These are phyloP conservation scores for Piezodorus guildinii DNA, from an alignment of 1,140 invertebrate species.

Conservation along the genomic window DNA sequence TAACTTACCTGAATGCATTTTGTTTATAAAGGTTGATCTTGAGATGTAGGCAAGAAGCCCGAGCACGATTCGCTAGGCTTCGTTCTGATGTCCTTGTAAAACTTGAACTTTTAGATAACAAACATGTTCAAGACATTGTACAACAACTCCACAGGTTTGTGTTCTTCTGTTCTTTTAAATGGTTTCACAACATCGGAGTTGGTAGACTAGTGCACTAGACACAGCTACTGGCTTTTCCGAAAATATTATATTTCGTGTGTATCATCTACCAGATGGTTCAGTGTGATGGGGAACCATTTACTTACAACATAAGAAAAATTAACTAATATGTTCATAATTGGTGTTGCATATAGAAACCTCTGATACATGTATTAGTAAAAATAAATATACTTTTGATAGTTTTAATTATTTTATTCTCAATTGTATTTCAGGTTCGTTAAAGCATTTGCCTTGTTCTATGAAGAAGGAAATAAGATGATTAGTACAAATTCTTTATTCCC, in stretches of 20 bases:
- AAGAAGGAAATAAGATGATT: slow-evolving; percentile 50
- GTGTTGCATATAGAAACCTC: too few species aligned
- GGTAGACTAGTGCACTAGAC: too few species aligned
- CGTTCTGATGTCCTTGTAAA: slow-evolving; percentile 93
- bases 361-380: too few species aligned
- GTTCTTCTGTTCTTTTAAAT: background rate
- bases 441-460: slow-evolving; percentile 37
- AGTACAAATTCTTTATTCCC: slow-evolving; percentile 74
- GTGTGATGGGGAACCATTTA: too few species aligned
- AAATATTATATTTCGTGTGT: too few species aligned
- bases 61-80: slow-evolving; percentile 79
- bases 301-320: too few species aligned
- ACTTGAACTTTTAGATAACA: slow-evolving; percentile 91
- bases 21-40: slow-evolving; percentile 58
- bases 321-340: too few species aligned
- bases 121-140: slow-evolving; percentile 90
- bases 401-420: background rate
- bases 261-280: too few species aligned
- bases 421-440: slow-evolving; percentile 37
- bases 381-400: background rate
- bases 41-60: slow-evolving; percentile 87
- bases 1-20: background rate
- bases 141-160: slow-evolving; percentile 58
- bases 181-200: too few species aligned
- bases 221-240: too few species aligned